Percentiles rank a stretch among this genome's conserved stretches.
Conservation (phyloP, 2,113 vertebrate species). For the Microtus ochrogaster region DNA sequence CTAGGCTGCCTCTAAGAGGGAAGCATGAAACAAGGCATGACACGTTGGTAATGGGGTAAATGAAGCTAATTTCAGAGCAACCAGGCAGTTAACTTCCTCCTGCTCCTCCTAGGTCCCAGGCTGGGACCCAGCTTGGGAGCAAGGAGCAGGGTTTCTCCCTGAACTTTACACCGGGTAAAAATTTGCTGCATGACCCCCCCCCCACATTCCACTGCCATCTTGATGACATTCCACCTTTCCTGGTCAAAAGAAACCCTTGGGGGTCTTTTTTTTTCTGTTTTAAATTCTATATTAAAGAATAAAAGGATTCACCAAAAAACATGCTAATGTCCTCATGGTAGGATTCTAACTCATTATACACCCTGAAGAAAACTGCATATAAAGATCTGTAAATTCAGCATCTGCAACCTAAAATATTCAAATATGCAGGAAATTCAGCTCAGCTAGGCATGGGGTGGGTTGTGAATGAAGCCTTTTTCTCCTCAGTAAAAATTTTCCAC, state of each 20-base stretch:
- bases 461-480: conserved; percentile 77
- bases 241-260: conserved; percentile 71
- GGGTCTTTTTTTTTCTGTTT: conserved; percentile 42
- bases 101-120: conserved; percentile 48
- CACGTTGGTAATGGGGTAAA: conserved; percentile 73
- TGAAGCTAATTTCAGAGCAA: conserved; percentile 79
- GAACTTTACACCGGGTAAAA: conserved; percentile 37
- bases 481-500: conserved; percentile 77
- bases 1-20: conserved; percentile 58
- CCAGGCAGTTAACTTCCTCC: conserved; percentile 74
- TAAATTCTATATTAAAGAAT: conserved; percentile 74
- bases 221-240: conserved; percentile 66
- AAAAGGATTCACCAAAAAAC: conserved; percentile 65
- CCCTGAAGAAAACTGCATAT: conserved; percentile 82
- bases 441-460: conserved; percentile 65
- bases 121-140: not conserved
- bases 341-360: conserved; percentile 83
- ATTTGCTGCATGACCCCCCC: conserved; percentile 62
- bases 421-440: conserved; percentile 80
- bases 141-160: conserved; percentile 38
- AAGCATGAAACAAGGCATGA: conserved; percentile 79
- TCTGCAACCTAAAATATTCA: conserved; percentile 82
- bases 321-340: conserved; percentile 80
- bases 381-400: conserved; percentile 82
- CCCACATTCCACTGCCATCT: conserved; percentile 73